Base-by-base conservation (phyloP, 2,888 invertebrate genomes). In the Cloeon dipterum region DNA sequence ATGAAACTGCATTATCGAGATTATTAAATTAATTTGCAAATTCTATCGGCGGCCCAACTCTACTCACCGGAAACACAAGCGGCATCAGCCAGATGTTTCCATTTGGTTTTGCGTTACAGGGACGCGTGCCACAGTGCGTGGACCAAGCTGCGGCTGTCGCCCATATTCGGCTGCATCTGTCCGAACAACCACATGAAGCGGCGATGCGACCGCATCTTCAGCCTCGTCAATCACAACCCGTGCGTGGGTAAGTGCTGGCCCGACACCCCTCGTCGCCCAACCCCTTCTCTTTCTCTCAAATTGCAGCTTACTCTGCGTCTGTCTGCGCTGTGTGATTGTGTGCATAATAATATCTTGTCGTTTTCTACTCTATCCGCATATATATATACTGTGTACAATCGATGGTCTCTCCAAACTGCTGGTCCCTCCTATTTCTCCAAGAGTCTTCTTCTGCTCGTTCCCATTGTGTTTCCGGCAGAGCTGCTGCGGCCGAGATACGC, bases 151-250 rank as follows among this genome's bases (percentile, higher is more conserved):
- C 71, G 85, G 40, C 64, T 78, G 43, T 82, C 86, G 18, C 86
- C 85, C 1, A 76, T 88, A 66, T 88, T 86, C 57, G 88, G 86
- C 36, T 88, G 86, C 62, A 83, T 86, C 54, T 88, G 86, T 54
- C 86, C 86, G 46, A 82, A 79, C 58, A 82, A 79, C 48, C 78
- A 81, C 58, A 76, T 77, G 71, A 77, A 82, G 70, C 71, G 72
- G 50, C 70, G 78, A 47, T 88, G 86, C 60, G 83, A 86, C 58
- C 68, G 77, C 49, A 81, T 86, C 59, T 86, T 83, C 62, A 72
- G 74, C 46, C 72, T 76, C 55, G 81, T 88, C 52, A 85, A 88
- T 68, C 81, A 83, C 63, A 88, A 88, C 65, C 85, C 85, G 40
- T 88, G 88, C 61, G 78, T 86, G 57, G 85, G 86, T 86, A 67